Percentiles rank a stretch among this genome's conserved stretches.
phyloP scores from a whole-genome alignment of 2,113 vertebrate genomes.

The Trochalopteron elliotii region DNA sequence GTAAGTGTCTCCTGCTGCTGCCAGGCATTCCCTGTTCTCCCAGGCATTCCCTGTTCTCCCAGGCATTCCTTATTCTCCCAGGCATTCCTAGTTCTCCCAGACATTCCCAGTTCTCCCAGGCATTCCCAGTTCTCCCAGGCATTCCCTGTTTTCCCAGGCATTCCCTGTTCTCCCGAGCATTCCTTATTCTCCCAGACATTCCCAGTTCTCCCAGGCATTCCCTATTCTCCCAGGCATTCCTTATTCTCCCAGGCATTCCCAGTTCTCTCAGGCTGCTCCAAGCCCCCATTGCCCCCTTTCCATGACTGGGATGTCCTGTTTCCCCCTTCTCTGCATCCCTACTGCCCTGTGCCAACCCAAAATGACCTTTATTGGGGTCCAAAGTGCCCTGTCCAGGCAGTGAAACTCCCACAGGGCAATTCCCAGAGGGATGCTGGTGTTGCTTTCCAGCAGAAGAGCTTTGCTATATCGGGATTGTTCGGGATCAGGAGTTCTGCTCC shows the following conservation, averaged over 20 bases:
- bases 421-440: background rate
- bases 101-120: too few relatives aligned
- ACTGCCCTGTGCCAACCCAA: background rate
- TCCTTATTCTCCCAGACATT: background rate
- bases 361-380: fast-evolving
- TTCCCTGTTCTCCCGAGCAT: background rate
- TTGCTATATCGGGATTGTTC: background rate
- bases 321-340: background rate
- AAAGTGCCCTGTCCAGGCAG: background rate
- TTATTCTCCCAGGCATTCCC: too few relatives aligned
- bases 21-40: background rate
- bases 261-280: background rate
- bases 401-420: fast-evolving
- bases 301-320: background rate
- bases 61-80: background rate
- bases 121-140: too few relatives aligned
- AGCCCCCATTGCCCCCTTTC: background rate
- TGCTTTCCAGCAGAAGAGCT: background rate
- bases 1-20: slow-evolving; percentile 66
- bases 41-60: background rate
- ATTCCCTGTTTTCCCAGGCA: background rate
- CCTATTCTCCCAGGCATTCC: too few relatives aligned
- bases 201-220: background rate
- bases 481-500: background rate
- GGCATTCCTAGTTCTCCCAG: background rate